Conservation (phyloP, 2,113 vertebrate genomes). For the Turnix velox region DNA sequence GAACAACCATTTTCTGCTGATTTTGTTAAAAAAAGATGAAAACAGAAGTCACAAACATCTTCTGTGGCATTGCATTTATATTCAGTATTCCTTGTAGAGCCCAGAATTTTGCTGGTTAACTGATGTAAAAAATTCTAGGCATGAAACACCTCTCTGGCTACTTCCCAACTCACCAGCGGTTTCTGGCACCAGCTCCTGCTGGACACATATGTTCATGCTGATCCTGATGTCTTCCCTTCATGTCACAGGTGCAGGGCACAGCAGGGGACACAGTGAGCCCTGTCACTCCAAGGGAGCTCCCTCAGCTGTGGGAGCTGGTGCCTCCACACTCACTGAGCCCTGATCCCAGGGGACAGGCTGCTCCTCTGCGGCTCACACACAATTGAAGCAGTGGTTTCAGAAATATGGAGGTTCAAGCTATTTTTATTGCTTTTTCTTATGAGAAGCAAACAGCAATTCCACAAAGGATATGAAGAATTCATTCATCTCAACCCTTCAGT, state of each 20-base stretch:
- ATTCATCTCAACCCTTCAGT: neutral
- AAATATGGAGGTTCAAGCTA: neutral
- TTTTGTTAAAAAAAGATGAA: neutral
- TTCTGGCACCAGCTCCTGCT: neutral
- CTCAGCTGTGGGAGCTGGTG: neutral
- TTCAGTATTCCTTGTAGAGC: neutral
- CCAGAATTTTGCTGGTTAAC: neutral
- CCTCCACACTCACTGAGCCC: neutral
- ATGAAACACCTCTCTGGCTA: neutral
- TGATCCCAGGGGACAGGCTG: accelerated
- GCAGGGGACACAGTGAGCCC: accelerated
- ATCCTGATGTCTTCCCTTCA: neutral
- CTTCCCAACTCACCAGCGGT: neutral
- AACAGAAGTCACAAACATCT: neutral
- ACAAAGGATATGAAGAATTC: neutral
- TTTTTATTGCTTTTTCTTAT: conserved; percentile 14
- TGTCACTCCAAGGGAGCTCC: neutral
- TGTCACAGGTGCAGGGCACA: neutral
- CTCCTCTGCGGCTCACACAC: neutral
- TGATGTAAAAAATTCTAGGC: neutral
- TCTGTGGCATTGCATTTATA: neutral
- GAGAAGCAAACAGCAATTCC: neutral
- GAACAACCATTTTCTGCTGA: neutral
- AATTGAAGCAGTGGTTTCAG: neutral
- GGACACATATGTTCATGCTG: neutral